These are phyloP conservation scores for Tetragonula carbonaria DNA, from an alignment of 2,888 invertebrate genomes.

Conservation along the genomic window DNA sequence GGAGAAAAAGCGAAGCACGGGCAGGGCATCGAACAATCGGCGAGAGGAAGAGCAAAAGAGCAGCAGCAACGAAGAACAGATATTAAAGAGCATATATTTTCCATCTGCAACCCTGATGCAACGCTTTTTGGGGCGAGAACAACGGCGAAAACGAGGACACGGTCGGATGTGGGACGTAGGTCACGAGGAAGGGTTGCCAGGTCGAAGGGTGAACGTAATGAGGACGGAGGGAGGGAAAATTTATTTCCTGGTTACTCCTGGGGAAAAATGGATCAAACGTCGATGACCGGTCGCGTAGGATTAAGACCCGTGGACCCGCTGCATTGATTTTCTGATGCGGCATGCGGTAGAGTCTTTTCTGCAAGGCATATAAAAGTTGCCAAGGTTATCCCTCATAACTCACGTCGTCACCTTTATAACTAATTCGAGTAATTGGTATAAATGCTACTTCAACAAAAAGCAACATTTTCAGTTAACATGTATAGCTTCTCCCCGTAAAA, in stretches of 20 bases:
- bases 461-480: too few species aligned
- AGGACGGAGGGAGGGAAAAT: constrained; percentile 47
- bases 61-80: not conserved
- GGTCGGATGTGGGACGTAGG: constrained; percentile 61
- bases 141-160: constrained; percentile 54
- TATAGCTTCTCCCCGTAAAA: too few species aligned
- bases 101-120: constrained; percentile 17
- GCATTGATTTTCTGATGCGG: constrained; percentile 53
- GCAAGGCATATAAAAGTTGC: not conserved
- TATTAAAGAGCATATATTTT: constrained; percentile 48
- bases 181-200: constrained; percentile 62
- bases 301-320: constrained; percentile 50
- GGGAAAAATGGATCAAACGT: constrained; percentile 68
- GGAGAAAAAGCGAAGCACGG: not conserved
- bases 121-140: constrained; percentile 50
- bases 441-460: too few species aligned
- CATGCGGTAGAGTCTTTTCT: not conserved
- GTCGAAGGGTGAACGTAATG: constrained; percentile 62
- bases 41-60: not conserved
- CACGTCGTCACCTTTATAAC: not conserved
- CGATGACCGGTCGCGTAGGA: constrained; percentile 51
- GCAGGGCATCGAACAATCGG: not conserved
- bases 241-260: constrained; percentile 60
- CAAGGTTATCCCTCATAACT: not conserved
- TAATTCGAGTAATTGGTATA: not conserved